These are phyloP conservation scores for Anoura caudifer DNA, from an alignment of 2,113 vertebrate species.

Conservation along the genomic window DNA sequence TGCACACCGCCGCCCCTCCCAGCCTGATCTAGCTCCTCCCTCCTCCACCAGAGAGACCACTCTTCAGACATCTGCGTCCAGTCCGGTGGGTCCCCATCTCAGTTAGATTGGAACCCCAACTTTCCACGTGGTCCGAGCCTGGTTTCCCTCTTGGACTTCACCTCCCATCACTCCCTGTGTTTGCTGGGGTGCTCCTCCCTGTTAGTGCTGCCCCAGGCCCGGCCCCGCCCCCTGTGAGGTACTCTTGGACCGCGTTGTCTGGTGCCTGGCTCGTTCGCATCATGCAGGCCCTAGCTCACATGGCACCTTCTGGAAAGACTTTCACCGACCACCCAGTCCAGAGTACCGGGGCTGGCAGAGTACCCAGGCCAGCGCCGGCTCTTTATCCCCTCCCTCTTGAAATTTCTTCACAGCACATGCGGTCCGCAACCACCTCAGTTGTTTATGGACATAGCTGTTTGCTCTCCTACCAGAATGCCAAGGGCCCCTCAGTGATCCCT, in stretches of 20 bases:
- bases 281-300: neutral
- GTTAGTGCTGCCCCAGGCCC: neutral
- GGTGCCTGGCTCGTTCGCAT: neutral
- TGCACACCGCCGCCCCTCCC: fast-evolving
- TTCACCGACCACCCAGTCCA: neutral
- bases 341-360: fast-evolving
- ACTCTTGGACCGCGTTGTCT: neutral
- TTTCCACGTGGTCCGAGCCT: neutral
- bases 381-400: neutral
- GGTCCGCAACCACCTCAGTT: neutral
- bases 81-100: neutral
- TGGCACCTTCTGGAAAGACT: neutral
- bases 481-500: neutral
- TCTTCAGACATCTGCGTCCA: neutral
- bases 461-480: neutral
- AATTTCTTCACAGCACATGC: neutral
- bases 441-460: neutral
- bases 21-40: neutral
- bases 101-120: neutral
- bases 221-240: neutral
- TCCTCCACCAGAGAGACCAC: neutral
- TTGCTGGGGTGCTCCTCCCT: neutral
- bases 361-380: fast-evolving
- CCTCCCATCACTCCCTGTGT: neutral
- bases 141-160: neutral